Percentiles rank a stretch among this genome's conserved stretches.
Evolutionary conservation across 2,888 invertebrate species (phyloP).

Genomic region (Drosophila nigricruria): DNA sequence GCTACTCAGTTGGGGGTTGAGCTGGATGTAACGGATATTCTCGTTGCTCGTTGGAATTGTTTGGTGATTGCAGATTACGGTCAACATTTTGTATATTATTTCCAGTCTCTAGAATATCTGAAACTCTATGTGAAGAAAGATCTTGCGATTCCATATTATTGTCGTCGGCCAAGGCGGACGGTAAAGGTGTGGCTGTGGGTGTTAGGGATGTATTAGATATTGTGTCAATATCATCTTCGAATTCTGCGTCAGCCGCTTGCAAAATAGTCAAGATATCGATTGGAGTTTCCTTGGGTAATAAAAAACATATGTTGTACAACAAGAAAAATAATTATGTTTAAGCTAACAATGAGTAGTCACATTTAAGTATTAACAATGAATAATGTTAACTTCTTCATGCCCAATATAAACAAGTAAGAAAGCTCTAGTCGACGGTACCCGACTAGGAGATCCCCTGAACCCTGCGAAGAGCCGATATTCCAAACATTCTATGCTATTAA

Average conservation of each 20-base stretch:
- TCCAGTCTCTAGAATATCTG: constrained; percentile 27
- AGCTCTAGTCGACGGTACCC: no score
- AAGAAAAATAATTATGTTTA: not conserved
- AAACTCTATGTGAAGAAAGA: constrained; percentile 9
- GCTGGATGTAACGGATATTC: constrained; percentile 17
- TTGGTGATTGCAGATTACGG: constrained; percentile 15
- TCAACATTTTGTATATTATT: constrained; percentile 22
- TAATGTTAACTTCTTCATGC: not conserved
- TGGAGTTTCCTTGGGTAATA: constrained; percentile 81
- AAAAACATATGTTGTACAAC: not conserved
- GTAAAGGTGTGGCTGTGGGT: constrained; percentile 71
- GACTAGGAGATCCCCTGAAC: no score
- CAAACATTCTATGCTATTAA: no score
- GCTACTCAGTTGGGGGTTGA: constrained; percentile 15
- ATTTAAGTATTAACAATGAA: no score
- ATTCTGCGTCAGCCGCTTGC: constrained; percentile 76
- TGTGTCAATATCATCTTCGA: constrained; percentile 78
- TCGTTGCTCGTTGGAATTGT: constrained; percentile 17
- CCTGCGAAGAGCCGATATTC: no score
- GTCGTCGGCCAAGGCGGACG: constrained; percentile 34
- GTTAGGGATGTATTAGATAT: constrained; percentile 76
- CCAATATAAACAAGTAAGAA: no score
- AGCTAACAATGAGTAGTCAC: not conserved
- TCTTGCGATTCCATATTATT: constrained; percentile 17
- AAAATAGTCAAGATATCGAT: constrained; percentile 81